A percentile compares a stretch with the other conserved stretches of the same genome.
phyloP scores from a whole-genome alignment of 2,888 invertebrate genomes.

The Tipula unca region DNA sequence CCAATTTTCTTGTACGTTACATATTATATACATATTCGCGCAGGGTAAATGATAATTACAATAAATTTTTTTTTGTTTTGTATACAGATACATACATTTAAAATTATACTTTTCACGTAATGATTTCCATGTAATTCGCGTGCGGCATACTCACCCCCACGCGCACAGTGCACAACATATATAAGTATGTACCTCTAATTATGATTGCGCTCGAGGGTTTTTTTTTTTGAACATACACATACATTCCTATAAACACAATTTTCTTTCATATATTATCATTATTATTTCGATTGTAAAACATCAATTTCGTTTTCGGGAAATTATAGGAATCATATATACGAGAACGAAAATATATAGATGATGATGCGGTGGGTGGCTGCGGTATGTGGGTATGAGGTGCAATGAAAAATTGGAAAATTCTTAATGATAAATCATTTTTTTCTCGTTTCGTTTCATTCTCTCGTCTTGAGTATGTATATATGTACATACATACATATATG shows the following conservation, averaged over 20 bases:
- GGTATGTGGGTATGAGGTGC: neutral
- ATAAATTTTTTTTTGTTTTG: neutral
- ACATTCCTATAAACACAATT: neutral
- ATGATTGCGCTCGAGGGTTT: neutral
- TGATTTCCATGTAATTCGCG: neutral
- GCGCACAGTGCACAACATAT: neutral
- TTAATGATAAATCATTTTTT: conserved; percentile 8
- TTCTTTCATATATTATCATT: neutral
- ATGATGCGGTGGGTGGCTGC: no score
- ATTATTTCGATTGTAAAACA: neutral
- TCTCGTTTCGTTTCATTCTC: neutral
- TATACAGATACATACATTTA: neutral
- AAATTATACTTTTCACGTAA: neutral
- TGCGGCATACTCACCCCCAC: neutral
- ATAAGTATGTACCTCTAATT: neutral
- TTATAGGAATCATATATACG: neutral
- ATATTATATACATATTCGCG: neutral
- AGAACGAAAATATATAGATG: neutral
- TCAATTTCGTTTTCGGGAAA: neutral
- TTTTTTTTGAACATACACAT: neutral
- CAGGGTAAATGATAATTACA: neutral
- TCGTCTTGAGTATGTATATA: neutral
- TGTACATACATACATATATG: neutral
- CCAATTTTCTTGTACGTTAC: neutral
- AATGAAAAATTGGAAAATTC: conserved; percentile 2